Evolutionary conservation across 2,113 vertebrate genomes (phyloP).

Genomic region (Mormoops blainvillei): DNA sequence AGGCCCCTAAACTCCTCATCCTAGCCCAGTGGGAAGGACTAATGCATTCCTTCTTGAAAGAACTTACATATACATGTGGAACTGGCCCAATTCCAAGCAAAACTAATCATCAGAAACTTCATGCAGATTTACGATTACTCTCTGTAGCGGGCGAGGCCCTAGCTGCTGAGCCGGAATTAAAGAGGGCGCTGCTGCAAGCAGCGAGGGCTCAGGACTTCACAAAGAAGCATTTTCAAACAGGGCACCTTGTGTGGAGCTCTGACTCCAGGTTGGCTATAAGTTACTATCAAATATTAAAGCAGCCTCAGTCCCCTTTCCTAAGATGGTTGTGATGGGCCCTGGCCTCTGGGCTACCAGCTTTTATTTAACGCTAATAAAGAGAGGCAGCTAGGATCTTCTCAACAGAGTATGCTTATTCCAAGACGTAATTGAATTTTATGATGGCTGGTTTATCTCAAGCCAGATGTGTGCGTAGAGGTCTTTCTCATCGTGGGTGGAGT

Average conservation of each 20-base stretch:
- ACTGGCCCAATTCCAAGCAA: slow-evolving; percentile 79
- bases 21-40: slow-evolving; percentile 78
- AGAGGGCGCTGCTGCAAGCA: slow-evolving; percentile 29
- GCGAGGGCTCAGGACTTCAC: slow-evolving; percentile 11
- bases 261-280: slow-evolving; percentile 19
- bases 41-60: slow-evolving; percentile 82
- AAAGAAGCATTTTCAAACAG: slow-evolving; percentile 35
- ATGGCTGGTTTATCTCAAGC: slow-evolving; percentile 27
- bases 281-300: background rate
- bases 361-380: background rate
- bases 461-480: background rate
- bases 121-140: slow-evolving; percentile 81
- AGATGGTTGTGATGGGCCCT: background rate
- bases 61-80: slow-evolving; percentile 75
- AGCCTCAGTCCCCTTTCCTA: background rate
- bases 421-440: background rate
- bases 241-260: background rate
- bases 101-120: slow-evolving; percentile 82
- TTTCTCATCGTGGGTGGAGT: background rate
- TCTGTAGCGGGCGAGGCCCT: slow-evolving; percentile 69
- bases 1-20: slow-evolving; percentile 70
- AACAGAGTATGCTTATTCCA: background rate
- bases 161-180: slow-evolving; percentile 57
- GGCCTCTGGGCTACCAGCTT: background rate
- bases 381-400: background rate